Evolutionary conservation across 2,113 vertebrate species (phyloP), one percentile per base, ranked within the genome.

Genomic region (Patagioenas fasciata): DNA sequence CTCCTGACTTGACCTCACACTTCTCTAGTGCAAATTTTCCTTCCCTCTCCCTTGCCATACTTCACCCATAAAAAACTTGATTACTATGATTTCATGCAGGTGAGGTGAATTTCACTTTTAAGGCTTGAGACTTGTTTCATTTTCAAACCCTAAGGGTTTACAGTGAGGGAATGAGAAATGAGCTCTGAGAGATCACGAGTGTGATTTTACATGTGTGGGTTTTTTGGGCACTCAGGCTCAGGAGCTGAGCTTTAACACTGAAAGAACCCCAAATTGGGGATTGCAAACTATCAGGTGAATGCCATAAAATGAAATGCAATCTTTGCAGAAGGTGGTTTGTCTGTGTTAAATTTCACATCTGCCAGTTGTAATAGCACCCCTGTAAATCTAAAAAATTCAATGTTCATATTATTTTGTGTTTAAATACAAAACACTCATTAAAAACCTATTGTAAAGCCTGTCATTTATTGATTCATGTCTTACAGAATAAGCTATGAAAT

Each of bases 61-160:
- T 89, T 85, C 28, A 89, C 25, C 40, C 19, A 75, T 80, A 61
- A 92, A 95, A 85, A 31, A 19, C 21, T 42, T 57, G 54, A 84
- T 87, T 67, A 60, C 57, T 66, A 4, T 92, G 83, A 93, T 84
- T 95, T 89, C 71, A 80, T 66, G 67, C 44, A 89, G 70, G 70
- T 77, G 62, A 92, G 65, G 42, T 28, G 80, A 87, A 80, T 91
- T 88, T 82, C 54, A 58, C n/a, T 91, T 92, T 48, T 42, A 75
- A 79, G n/a, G 32, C 34, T 69, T 62, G 28, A 73, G 87, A 85
- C 71, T 60, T 94, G 82, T 93, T 96, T 96, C 56, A 95, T 91
- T 95, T 84, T 93, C 79, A 94, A 29, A 62, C 56, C 57, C 29
- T 62, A 32, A 42, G 28, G 15, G 24, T 75, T 87, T 77, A 75